These are phyloP conservation scores for Fundulus diaphanus DNA, from an alignment of 2,797 vertebrate genomes.

Conservation along the genomic window DNA sequence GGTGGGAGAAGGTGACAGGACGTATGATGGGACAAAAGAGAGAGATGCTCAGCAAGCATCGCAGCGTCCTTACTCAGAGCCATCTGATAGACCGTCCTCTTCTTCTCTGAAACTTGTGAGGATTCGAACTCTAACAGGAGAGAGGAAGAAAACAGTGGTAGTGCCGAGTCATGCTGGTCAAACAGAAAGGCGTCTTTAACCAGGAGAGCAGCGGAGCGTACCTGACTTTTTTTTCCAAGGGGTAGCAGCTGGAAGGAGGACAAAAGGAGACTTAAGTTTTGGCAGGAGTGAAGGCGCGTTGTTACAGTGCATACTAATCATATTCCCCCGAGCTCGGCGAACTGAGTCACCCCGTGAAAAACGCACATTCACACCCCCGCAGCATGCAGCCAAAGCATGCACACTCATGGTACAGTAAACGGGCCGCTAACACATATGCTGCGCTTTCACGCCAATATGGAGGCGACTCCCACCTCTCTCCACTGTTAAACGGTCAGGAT, in stretches of 20 bases:
- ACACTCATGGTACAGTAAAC: constrained; percentile 56
- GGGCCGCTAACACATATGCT: constrained; percentile 32
- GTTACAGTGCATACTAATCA: constrained; percentile 77
- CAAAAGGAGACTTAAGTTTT: constrained; percentile 77
- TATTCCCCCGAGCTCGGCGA: constrained; percentile 58
- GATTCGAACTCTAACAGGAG: constrained; percentile 89
- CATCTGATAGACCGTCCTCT: constrained; percentile 97
- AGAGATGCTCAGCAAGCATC: constrained; percentile 25
- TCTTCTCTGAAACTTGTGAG: constrained; percentile 90
- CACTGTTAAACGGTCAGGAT: constrained; percentile 71
- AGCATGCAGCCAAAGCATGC: constrained; percentile 33
- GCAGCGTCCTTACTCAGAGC: constrained; percentile 88
- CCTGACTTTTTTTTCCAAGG: constrained; percentile 96
- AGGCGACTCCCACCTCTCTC: constrained; percentile 80
- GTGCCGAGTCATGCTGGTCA: constrained; percentile 47
- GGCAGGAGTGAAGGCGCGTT: constrained; percentile 63
- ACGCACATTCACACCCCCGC: constrained; percentile 47
- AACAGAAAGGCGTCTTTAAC: constrained; percentile 46
- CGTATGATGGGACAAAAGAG: constrained; percentile 34
- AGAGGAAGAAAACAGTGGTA: constrained; percentile 21
- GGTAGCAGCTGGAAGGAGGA: constrained; percentile 85
- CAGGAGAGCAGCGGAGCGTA: constrained; percentile 71
- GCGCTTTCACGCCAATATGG: constrained; percentile 27
- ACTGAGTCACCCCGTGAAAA: constrained; percentile 66
- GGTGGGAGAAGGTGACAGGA: constrained; percentile 45